These are phyloP conservation scores for Baryphthengus martii DNA, from an alignment of 2,113 vertebrate genomes.

Conservation along the genomic window DNA sequence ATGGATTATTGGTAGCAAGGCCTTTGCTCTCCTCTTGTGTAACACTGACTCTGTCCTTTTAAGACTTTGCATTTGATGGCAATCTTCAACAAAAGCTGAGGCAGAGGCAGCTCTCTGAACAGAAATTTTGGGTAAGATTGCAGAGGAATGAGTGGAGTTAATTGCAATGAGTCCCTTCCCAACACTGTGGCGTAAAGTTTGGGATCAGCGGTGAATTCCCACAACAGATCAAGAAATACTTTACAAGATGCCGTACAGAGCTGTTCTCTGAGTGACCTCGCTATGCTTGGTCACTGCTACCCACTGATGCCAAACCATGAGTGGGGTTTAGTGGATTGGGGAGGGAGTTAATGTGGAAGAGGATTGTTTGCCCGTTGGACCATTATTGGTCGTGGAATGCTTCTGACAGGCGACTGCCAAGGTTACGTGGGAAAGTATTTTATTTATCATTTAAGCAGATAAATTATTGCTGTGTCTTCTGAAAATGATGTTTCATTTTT, in stretches of 20 bases:
- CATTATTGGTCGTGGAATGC: not conserved
- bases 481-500: not conserved
- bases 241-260: not conserved
- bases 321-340: not conserved
- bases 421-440: constrained; percentile 4
- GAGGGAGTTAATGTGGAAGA: not conserved
- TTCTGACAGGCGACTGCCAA: not conserved
- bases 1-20: not conserved
- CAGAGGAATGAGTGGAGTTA: not conserved
- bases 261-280: not conserved
- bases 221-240: constrained; percentile 1
- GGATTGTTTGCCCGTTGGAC: not conserved
- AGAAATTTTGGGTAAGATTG: not conserved
- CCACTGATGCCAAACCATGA: constrained; percentile 10
- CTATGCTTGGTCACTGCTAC: not conserved
- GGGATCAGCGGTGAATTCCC: not conserved
- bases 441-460: not conserved
- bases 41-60: not conserved
- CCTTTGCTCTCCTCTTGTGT: not conserved
- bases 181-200: not conserved
- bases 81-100: not conserved
- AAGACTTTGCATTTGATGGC: not conserved
- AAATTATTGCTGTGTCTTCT: not conserved
- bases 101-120: not conserved
- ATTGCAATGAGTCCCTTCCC: not conserved